Evolutionary conservation across 2,797 vertebrate species (phyloP).

Genomic region (Trachurus trachurus): DNA sequence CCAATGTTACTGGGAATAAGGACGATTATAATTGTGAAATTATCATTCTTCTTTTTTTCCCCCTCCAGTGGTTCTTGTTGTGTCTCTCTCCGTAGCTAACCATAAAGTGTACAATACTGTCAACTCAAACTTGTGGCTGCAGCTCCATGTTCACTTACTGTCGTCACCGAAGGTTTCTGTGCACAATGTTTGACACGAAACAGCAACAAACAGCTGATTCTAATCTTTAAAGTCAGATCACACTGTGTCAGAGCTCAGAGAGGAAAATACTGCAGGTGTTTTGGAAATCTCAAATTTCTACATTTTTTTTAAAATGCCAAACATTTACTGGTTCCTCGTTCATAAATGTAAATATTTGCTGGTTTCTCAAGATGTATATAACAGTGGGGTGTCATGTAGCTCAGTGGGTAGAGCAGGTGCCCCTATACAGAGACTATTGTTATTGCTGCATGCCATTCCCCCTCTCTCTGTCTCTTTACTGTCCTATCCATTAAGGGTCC

Average conservation of each 20-base stretch:
- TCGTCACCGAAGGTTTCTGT: constrained; percentile 11
- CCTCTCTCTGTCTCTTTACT: no score
- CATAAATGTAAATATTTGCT: not conserved
- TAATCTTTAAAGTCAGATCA: constrained; percentile 6
- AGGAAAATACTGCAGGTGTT: no score
- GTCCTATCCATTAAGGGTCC: no score
- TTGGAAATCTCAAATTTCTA: no score
- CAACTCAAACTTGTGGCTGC: not conserved
- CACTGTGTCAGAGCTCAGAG: no score
- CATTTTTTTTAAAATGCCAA: no score
- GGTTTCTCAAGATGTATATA: not conserved
- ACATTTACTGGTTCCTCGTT: not conserved
- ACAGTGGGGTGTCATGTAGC: no score
- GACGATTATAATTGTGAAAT: constrained; percentile 5
- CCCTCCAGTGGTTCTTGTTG: not conserved
- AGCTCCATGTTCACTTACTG: constrained; percentile 5
- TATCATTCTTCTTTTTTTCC: not conserved
- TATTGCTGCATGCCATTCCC: no score
- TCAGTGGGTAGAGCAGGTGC: no score
- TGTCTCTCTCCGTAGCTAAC: not conserved
- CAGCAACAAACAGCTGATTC: constrained; percentile 1
- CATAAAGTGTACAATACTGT: not conserved
- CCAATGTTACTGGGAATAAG: constrained; percentile 22
- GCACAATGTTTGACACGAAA: constrained; percentile 10
- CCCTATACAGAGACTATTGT: no score